These are phyloP conservation scores for Corythoichthys intestinalis DNA, from an alignment of 2,113 vertebrate genomes.

Conservation along the genomic window DNA sequence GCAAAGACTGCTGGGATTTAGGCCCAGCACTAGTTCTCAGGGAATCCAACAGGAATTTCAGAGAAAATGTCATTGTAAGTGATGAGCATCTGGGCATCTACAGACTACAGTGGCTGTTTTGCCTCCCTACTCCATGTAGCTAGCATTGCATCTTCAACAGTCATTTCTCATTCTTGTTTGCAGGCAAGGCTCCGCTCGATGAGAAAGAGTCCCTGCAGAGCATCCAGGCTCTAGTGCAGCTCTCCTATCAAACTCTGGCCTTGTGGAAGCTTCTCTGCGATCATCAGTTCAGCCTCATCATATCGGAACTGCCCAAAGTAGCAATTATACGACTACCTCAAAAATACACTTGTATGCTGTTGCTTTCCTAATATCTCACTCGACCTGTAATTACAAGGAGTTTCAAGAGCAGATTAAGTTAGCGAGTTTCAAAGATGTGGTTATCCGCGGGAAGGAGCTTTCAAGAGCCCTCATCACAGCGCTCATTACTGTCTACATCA, in stretches of 20 bases:
- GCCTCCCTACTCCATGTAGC: background rate
- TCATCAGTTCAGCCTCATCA: slow-evolving; percentile 89
- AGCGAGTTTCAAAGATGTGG: slow-evolving; percentile 89
- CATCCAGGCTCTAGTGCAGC: slow-evolving; percentile 88
- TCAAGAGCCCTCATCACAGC: slow-evolving; percentile 90
- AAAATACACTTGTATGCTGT: background rate
- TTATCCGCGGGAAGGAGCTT: slow-evolving; percentile 88
- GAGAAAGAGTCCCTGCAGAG: slow-evolving; percentile 92
- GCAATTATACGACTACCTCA: background rate
- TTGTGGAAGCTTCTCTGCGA: slow-evolving; percentile 96
- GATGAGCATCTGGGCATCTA: background rate
- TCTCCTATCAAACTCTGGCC: slow-evolving; percentile 90
- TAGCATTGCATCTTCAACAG: background rate
- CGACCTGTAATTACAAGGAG: slow-evolving; percentile 70
- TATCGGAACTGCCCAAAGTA: slow-evolving; percentile 93
- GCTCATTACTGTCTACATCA: slow-evolving; percentile 94
- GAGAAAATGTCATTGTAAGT: slow-evolving; percentile 89
- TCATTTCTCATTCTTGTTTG: slow-evolving; percentile 1
- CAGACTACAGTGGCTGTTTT: background rate
- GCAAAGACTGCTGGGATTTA: slow-evolving; percentile 86
- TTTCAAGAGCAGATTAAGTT: slow-evolving; percentile 91
- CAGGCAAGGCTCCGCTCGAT: slow-evolving; percentile 88
- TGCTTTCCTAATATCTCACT: background rate
- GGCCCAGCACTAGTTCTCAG: slow-evolving; percentile 86
- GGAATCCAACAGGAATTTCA: slow-evolving; percentile 97